phyloP scores from a whole-genome alignment of 2,797 vertebrate species.

The Pempheris klunzingeri region DNA sequence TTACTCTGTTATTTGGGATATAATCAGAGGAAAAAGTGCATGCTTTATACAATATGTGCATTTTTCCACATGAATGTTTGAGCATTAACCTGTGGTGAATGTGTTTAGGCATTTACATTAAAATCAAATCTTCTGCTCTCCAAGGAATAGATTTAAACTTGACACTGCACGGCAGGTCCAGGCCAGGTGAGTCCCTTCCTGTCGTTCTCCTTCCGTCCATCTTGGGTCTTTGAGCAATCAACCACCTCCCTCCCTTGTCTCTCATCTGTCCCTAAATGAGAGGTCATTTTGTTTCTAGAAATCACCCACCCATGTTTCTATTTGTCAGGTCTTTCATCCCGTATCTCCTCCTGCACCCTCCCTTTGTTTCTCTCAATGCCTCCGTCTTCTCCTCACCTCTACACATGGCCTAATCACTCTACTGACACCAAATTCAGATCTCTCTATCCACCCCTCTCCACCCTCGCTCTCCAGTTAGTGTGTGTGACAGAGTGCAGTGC shows the following conservation, averaged over 20 bases:
- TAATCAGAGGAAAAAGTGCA: conserved; percentile 40
- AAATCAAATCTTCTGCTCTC: conserved; percentile 3
- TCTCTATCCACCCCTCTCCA: conserved; percentile 58
- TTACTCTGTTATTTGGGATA: conserved; percentile 48
- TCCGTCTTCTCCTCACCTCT: conserved; percentile 30
- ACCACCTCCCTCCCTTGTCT: conserved; percentile 13
- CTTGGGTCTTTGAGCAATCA: conserved; percentile 34
- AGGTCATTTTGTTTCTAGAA: conserved; percentile 55
- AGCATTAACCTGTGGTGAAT: conserved; percentile 4
- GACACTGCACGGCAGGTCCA: conserved; percentile 14
- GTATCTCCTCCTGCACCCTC: conserved; percentile 11
- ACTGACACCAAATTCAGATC: conserved; percentile 64
- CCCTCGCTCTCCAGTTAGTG: conserved; percentile 60
- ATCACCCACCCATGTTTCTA: conserved; percentile 43
- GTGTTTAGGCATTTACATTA: conserved; percentile 24
- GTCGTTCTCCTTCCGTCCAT: conserved; percentile 41
- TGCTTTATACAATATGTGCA: conserved; percentile 16
- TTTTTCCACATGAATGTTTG: conserved; percentile 31
- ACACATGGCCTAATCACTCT: conserved; percentile 60
- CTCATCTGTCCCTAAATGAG: conserved; percentile 44
- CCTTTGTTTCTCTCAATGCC: conserved; percentile 30
- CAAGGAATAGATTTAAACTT: conserved; percentile 18
- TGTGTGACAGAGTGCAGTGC: conserved; percentile 70
- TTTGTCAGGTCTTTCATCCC: conserved; percentile 53
- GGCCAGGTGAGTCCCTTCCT: conserved; percentile 19